phyloP scores from a whole-genome alignment of 37 sponge, comb jelly and placozoan species.

The Diacarnus erythraeanus region DNA sequence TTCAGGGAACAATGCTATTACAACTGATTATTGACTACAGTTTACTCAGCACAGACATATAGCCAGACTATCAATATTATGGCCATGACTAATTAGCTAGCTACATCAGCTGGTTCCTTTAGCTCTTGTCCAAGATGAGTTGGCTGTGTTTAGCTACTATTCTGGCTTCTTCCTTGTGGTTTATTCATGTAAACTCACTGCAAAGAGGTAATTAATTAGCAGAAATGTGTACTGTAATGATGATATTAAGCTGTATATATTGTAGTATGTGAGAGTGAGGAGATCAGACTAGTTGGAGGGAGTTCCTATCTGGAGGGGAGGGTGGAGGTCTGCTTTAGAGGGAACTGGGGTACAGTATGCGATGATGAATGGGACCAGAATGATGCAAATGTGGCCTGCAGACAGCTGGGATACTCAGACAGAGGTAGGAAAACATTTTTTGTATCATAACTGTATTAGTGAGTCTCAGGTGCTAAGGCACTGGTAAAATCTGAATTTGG shows the following conservation, averaged over 20 bases:
- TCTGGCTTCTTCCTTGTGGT: too few relatives aligned
- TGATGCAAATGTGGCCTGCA: slow-evolving; percentile 7
- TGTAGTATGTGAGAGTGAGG: neutral
- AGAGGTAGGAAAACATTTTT: neutral
- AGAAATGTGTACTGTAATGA: neutral
- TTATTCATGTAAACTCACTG: too few relatives aligned
- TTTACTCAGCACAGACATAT: too few relatives aligned
- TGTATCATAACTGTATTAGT: neutral
- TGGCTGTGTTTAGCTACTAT: too few relatives aligned
- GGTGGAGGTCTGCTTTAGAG: neutral
- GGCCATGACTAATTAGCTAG: too few relatives aligned
- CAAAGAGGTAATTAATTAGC: too few relatives aligned
- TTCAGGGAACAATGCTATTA: too few relatives aligned
- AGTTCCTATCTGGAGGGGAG: slow-evolving; percentile 3
- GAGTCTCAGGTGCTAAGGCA: neutral
- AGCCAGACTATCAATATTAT: too few relatives aligned
- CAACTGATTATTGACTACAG: too few relatives aligned
- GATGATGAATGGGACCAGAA: neutral
- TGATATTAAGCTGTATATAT: neutral
- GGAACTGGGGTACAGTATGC: neutral
- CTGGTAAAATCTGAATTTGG: neutral
- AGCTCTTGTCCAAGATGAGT: too few relatives aligned
- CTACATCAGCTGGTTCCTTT: too few relatives aligned
- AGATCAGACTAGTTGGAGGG: neutral
- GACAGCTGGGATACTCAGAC: neutral